Base-by-base conservation (phyloP, 2,888 invertebrate genomes). In the Priocnemis perturbator region DNA sequence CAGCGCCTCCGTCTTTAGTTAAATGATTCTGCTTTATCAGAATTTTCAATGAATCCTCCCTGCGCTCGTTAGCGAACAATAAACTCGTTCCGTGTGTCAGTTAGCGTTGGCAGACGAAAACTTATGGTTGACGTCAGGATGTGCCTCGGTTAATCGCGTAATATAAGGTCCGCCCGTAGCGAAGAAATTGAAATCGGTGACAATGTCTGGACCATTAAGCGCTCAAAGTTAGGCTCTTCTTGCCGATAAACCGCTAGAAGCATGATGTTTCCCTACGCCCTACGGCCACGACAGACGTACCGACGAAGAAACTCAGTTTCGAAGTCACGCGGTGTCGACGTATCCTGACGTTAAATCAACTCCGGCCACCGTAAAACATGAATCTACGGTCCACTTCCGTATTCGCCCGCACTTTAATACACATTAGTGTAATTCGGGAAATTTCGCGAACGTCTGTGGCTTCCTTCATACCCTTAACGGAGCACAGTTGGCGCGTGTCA, bases 191-290 rank as follows among this genome's bases (percentile, higher is more conserved):
- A 19, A 50, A 19, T 50, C n/a, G 9, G 50, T 9, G 14, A 57
- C 69, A 62, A 60, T 58, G 58, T 69, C 69, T 62, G 52, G 62
- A 65, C 64, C 64, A 74, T 62, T 77, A 74, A 77, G 67, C 60
- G 76, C 63, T 71, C 67, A 66, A 37, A 71, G 77, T 77, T 77
- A 74, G 62, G 62, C 77, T 71, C 74, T 74, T 68, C 60, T 74
- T 69, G 65, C 67, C 61, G 64, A 50, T 68, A 63, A 53, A 48
- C 44, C 69, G 64, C 37, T 11, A 11, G 3, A 7, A 26, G 72
- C 71, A 37, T 60, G 78, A n/a, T 77, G 71, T 77, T 77, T 71
- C 69, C 71, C n/a, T n/a, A n/a, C 64, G 78, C 5, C 37, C 37
- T 37, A 74, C 77, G 47, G 71, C 77, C 74, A 77, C 74, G 78